Conservation (phyloP, 1,140 invertebrate species). For the Maconellicoccus hirsutus region DNA sequence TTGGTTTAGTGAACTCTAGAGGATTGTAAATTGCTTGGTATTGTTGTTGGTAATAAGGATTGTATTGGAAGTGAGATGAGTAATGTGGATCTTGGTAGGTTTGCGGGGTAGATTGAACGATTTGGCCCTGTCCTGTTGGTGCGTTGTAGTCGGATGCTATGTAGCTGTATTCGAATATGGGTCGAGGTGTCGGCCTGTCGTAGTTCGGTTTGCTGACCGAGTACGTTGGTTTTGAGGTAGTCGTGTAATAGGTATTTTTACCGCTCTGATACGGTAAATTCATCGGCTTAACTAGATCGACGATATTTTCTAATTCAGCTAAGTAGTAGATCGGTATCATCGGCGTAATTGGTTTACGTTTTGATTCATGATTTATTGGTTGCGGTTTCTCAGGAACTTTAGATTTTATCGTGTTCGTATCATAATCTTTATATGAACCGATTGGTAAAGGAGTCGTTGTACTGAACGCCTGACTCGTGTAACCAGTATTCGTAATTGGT, state of each 20-base stretch:
- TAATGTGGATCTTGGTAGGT: neutral
- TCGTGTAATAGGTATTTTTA: neutral
- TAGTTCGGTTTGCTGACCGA: constrained; percentile 16
- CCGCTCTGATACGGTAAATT: neutral
- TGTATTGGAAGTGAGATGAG: neutral
- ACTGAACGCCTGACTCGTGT: neutral
- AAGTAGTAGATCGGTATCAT: constrained; percentile 16
- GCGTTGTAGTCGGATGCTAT: constrained; percentile 29
- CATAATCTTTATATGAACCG: neutral
- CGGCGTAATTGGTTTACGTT: constrained; percentile 4
- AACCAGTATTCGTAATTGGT: neutral
- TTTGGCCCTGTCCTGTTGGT: constrained; percentile 2
- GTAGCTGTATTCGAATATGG: constrained; percentile 32
- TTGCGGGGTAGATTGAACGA: constrained; percentile 19
- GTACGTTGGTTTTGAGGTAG: constrained; percentile 16
- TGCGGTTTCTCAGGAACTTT: neutral
- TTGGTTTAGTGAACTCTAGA: neutral
- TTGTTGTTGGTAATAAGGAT: neutral
- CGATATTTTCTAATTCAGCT: neutral
- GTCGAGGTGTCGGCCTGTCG: constrained; percentile 27
- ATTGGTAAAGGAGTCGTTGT: constrained; percentile 6
- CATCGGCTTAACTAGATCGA: neutral
- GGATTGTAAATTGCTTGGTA: constrained; percentile 12
- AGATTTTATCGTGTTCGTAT: neutral
- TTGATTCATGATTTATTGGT: neutral